A percentile compares a stretch with the other conserved stretches of the same genome.
Conservation (phyloP, 2,888 invertebrate genomes). For the Sthenelais limicola region DNA sequence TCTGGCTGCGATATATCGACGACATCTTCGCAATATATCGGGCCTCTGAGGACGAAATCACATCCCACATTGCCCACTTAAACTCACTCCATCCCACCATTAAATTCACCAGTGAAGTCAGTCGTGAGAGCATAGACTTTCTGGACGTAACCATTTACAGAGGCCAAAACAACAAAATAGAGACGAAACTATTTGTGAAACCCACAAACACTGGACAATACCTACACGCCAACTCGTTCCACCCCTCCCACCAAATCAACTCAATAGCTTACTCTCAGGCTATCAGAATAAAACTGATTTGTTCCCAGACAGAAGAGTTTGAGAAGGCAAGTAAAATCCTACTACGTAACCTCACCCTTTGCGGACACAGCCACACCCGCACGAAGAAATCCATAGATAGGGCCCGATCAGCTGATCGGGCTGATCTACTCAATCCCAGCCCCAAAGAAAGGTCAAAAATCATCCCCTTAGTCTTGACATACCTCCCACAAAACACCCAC, state of each 20-base stretch:
- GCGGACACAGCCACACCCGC: conserved; percentile 1
- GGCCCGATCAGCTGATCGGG: not conserved
- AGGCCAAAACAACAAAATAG: not conserved
- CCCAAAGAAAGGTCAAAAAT: too few relatives aligned
- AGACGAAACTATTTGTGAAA: conserved; percentile 11
- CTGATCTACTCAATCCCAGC: too few relatives aligned
- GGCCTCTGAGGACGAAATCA: not conserved
- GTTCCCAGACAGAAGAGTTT: not conserved
- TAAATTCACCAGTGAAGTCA: conserved; percentile 13
- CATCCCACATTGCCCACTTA: not conserved
- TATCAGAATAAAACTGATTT: not conserved
- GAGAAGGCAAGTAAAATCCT: not conserved
- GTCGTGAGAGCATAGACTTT: not conserved
- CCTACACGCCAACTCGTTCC: conserved; percentile 7
- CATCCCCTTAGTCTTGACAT: not conserved
- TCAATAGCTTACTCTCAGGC: conserved; percentile 4
- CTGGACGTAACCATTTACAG: conserved; percentile 24
- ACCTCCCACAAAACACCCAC: not conserved
- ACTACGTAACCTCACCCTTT: not conserved
- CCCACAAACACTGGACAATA: conserved; percentile 8
- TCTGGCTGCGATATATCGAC: conserved; percentile 8
- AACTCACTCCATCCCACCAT: conserved; percentile 16
- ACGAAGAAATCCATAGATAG: not conserved
- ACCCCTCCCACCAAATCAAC: conserved; percentile 4
- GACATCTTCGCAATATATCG: conserved; percentile 12